phyloP scores from a whole-genome alignment of 2,113 vertebrate genomes.

The Lycocorax pyrrhopterus region DNA sequence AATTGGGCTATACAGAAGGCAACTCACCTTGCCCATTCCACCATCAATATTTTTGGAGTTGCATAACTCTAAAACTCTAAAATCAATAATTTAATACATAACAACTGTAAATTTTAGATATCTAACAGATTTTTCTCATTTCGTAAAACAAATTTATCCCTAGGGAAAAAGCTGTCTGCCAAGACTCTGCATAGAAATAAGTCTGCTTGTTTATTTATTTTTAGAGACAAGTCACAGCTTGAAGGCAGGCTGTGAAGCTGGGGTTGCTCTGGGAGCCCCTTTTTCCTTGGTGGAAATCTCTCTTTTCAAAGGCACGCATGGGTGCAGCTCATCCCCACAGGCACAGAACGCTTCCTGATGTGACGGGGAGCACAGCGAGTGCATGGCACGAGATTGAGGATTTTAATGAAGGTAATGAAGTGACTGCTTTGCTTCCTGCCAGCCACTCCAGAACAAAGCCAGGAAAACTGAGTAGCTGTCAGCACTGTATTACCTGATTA shows the following conservation, averaged over 20 bases:
- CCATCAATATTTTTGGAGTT: not conserved
- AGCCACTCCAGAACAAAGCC: not conserved
- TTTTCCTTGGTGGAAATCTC: not conserved
- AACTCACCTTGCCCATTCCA: not conserved
- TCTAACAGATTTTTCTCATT: not conserved
- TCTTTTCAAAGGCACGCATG: not conserved
- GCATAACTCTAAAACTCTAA: not conserved
- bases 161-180: not conserved
- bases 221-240: not conserved
- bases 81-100: not conserved
- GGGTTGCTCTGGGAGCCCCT: not conserved
- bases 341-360: not conserved
- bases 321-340: not conserved
- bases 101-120: not conserved
- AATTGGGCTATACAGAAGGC: not conserved
- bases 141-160: not conserved
- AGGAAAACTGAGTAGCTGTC: not conserved
- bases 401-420: not conserved
- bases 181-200: not conserved
- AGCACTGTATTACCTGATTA: not conserved
- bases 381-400: not conserved
- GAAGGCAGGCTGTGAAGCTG: not conserved
- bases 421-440: not conserved
- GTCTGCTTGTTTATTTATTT: not conserved
- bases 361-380: rapidly evolving